Conservation (phyloP, 1,140 invertebrate species). For the Bombus picipes region DNA sequence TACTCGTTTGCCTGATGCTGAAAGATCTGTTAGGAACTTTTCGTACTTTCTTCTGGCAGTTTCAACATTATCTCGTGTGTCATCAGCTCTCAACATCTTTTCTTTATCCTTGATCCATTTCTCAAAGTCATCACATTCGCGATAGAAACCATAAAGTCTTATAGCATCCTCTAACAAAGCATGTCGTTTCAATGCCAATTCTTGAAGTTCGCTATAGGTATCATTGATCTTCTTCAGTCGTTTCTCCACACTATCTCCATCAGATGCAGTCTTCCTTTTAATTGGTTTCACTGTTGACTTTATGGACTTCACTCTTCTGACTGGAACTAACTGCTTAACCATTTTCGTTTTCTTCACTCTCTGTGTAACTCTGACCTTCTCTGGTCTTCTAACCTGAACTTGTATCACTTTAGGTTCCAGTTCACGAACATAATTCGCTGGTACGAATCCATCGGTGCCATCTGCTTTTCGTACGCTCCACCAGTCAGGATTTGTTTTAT, state of each 20-base stretch:
- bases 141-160: conserved; percentile 95
- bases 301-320: conserved; percentile 84
- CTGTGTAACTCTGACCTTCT: conserved; percentile 91
- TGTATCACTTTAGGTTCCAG: conserved; percentile 93
- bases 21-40: conserved; percentile 97
- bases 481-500: conserved; percentile 98
- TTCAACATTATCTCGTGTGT: conserved; percentile 94
- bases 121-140: conserved; percentile 99
- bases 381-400: conserved; percentile 91
- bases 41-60: conserved; percentile 97
- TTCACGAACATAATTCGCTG: conserved; percentile 98
- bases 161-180: conserved; percentile 95
- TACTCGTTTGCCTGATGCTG: conserved; percentile 94
- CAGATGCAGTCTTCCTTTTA: conserved; percentile 83
- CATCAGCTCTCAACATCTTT: conserved; percentile 92
- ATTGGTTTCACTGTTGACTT: conserved; percentile 82
- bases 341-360: conserved; percentile 95
- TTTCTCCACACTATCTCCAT: conserved; percentile 92
- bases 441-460: conserved; percentile 97
- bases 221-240: conserved; percentile 91
- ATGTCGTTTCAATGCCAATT: conserved; percentile 90
- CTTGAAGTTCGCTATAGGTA: conserved; percentile 91
- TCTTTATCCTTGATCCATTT: conserved; percentile 98
- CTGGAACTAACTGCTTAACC: conserved; percentile 92
- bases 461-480: conserved; percentile 97